Evolutionary conservation across 2,888 invertebrate genomes (phyloP).

Genomic region (Euphydryas editha): DNA sequence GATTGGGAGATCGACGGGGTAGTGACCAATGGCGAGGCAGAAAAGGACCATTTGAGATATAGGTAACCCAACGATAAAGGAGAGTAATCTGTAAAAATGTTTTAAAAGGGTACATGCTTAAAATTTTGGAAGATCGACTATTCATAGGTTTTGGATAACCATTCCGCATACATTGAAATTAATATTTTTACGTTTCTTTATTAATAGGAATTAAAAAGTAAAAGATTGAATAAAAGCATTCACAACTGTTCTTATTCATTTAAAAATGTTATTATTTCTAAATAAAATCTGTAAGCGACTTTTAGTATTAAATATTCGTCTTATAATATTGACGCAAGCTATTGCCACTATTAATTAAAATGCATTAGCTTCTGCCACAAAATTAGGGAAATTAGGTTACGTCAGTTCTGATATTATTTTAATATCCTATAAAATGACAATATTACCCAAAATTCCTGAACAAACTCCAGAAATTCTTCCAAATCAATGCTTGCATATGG

Average conservation of each 20-base stretch:
- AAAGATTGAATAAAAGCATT: too few relatives aligned
- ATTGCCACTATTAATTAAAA: neutral
- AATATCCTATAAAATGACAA: neutral
- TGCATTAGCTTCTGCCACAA: neutral
- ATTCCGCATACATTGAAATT: too few relatives aligned
- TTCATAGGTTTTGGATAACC: too few relatives aligned
- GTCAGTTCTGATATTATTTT: too few relatives aligned
- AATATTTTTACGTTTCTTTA: too few relatives aligned
- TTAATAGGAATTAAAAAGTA: too few relatives aligned
- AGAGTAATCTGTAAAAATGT: conserved; percentile 86
- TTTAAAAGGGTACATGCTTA: too few relatives aligned
- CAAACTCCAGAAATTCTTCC: conserved; percentile 95
- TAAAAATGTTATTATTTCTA: too few relatives aligned
- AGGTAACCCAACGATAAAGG: conserved; percentile 93
- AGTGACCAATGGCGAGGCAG: conserved; percentile 94
- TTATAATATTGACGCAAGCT: neutral
- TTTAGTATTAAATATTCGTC: neutral
- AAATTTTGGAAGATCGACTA: neutral
- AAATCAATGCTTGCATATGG: conserved; percentile 92
- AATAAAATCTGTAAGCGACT: too few relatives aligned
- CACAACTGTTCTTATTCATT: too few relatives aligned
- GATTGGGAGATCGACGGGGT: conserved; percentile 89
- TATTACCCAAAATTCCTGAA: conserved; percentile 91
- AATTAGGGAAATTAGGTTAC: neutral
- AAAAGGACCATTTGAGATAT: conserved; percentile 94